phyloP scores from a whole-genome alignment of 1,140 invertebrate genomes.

The Drosophila parvula region DNA sequence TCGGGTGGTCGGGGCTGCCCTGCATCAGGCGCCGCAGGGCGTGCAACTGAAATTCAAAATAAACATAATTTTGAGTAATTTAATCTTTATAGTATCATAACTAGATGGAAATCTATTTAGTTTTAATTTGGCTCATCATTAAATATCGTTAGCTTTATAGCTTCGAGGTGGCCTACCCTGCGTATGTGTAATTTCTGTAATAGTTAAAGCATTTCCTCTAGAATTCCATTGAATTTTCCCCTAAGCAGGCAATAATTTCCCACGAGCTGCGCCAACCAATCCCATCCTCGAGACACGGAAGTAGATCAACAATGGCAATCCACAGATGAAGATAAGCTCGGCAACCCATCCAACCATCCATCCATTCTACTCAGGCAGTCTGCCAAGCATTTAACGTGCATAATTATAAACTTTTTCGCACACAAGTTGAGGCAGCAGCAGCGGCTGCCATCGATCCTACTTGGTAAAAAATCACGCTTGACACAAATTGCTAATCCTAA shows the following conservation, averaged over 20 bases:
- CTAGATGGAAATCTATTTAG: neutral
- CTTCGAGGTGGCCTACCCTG: neutral
- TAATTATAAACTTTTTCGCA: constrained; percentile 44
- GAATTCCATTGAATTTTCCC: neutral
- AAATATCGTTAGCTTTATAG: too few species aligned
- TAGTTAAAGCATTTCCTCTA: too few species aligned
- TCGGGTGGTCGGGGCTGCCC: constrained; percentile 92
- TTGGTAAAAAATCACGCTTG: constrained; percentile 41
- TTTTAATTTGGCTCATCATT: neutral
- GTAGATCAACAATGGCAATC: constrained; percentile 32
- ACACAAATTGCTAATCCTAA: constrained; percentile 59
- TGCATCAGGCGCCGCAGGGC: constrained; percentile 93
- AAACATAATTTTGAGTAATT: neutral
- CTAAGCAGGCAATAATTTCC: neutral
- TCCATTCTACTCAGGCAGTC: constrained; percentile 1
- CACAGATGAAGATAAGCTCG: constrained; percentile 27
- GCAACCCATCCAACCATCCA: constrained; percentile 4
- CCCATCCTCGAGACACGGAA: constrained; percentile 35
- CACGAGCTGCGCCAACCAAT: too few species aligned
- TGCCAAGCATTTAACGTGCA: constrained; percentile 36
- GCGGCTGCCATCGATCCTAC: constrained; percentile 24
- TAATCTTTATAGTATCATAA: too few species aligned
- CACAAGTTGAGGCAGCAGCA: constrained; percentile 14
- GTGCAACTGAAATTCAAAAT: constrained; percentile 88
- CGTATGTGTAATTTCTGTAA: neutral